Base-by-base conservation (phyloP, 2,888 invertebrate genomes). In the Mesorhabditis sp. region DNA sequence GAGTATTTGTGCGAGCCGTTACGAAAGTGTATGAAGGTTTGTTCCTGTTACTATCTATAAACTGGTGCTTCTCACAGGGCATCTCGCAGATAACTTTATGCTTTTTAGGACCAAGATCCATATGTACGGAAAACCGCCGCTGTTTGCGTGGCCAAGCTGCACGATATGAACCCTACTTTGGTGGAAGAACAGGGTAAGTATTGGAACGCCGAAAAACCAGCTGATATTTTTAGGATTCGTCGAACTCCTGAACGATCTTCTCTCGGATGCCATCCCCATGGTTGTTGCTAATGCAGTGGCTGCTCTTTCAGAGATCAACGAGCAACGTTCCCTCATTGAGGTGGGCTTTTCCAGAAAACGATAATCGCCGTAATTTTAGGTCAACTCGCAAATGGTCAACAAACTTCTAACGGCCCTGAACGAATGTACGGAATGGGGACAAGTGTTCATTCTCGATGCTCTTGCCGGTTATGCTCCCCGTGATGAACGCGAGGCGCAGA, bases 211-310 rank as follows among this genome's bases (percentile, higher is more conserved):
- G 58, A 58, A n/a, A 58, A 7, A 15, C 28, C 28, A 28, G 10
- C 45, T 70, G 13, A 43, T n/a, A 42, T 43, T 67, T 64, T 58
- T 15, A 74, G 84, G 85, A 6, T 98, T 98, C 87, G 89, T 98
- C 76, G 97, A 98, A 86, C 93, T 96, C 84, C 88, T 98, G 43
- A 94, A 95, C 86, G 98, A 99, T 87, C 89, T 99, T 67, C 88
- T 99, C 61, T 96, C 96, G 66, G 98, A 98, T 88, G 97, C 97
- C 0, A 99, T 99, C 88, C 98, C 98, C 0, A 98, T 98, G 98
- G 98, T 91, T n/a, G 98, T 98, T 1, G 98, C 98, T 0, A 98
- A 98, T 88, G 97, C 97, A 0, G 97, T 98, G 0, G 98, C 98
- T 1, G 96, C 98, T 0, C 89, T 99, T 10, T 94, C 95, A 0